These are phyloP conservation scores for Limnephilus auricula DNA, from an alignment of 2,888 invertebrate species.

Conservation along the genomic window DNA sequence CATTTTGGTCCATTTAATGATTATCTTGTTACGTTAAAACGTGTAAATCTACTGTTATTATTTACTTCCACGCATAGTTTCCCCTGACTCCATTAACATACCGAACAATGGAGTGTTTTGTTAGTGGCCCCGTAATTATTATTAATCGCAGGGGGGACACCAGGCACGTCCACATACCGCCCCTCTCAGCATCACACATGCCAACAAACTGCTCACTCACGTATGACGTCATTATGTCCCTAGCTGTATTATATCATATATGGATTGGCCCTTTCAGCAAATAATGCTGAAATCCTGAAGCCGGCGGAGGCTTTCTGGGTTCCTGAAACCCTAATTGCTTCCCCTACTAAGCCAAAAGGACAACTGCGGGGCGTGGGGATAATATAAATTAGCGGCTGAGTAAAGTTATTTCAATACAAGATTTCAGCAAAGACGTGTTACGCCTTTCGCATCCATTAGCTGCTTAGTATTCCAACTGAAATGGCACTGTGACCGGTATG, in stretches of 20 bases:
- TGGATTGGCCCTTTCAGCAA: slow-evolving; percentile 2
- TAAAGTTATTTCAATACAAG: neutral
- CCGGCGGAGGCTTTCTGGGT: slow-evolving; percentile 50
- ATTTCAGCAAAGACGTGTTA: neutral
- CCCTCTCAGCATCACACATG: neutral
- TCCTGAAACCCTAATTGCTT: slow-evolving; percentile 59
- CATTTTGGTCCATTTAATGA: neutral
- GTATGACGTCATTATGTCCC: slow-evolving; percentile 47
- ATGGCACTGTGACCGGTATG: no score
- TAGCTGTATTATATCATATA: slow-evolving; percentile 10
- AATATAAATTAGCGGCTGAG: neutral
- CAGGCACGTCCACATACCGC: neutral
- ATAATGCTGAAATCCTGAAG: neutral
- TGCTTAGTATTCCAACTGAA: no score
- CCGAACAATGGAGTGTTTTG: neutral
- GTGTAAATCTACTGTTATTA: slow-evolving; percentile 4
- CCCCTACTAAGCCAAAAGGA: slow-evolving; percentile 56
- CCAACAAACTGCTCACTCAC: slow-evolving; percentile 17
- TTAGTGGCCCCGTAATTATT: neutral
- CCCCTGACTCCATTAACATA: neutral
- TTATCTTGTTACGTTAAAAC: neutral
- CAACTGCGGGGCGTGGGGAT: slow-evolving; percentile 36
- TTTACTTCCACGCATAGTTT: neutral
- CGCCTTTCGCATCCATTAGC: neutral
- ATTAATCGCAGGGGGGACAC: neutral